These are phyloP conservation scores for Myotis lucifugus DNA, from an alignment of 2,113 vertebrate genomes.

Conservation along the genomic window DNA sequence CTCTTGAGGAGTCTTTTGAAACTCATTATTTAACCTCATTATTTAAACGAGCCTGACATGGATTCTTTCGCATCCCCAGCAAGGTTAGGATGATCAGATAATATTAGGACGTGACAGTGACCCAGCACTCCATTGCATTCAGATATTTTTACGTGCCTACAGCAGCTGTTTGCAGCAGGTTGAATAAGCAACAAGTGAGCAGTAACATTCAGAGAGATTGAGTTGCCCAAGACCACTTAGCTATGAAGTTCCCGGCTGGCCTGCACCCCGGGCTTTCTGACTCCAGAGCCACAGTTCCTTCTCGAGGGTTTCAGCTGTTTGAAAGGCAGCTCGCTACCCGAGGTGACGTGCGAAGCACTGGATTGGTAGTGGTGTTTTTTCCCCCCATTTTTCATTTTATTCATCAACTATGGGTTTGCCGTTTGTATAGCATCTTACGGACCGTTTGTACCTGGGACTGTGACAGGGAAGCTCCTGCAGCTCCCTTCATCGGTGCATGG, in stretches of 20 bases:
- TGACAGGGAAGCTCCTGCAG: too few species aligned
- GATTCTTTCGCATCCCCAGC: not conserved
- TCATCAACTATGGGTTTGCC: not conserved
- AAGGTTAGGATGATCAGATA: not conserved
- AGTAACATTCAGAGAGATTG: not conserved
- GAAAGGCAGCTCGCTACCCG: not conserved
- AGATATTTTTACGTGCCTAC: not conserved
- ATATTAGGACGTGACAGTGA: not conserved
- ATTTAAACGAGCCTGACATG: not conserved
- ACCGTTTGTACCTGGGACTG: not conserved
- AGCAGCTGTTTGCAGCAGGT: not conserved
- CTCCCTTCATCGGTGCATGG: rapidly evolving
- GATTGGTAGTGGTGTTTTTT: not conserved
- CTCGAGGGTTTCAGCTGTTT: not conserved
- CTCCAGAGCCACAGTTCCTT: not conserved
- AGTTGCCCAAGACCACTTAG: not conserved
- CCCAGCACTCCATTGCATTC: not conserved
- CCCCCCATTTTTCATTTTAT: not conserved
- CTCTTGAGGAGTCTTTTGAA: not conserved
- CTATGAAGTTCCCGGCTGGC: not conserved
- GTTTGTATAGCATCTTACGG: not conserved
- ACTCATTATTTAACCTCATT: not conserved
- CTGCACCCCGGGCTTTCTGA: not conserved
- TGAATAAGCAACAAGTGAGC: not conserved
- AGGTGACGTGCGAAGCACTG: not conserved